Evolutionary conservation across 2,888 invertebrate species (phyloP).

Genomic region (Microplitis manilae): DNA sequence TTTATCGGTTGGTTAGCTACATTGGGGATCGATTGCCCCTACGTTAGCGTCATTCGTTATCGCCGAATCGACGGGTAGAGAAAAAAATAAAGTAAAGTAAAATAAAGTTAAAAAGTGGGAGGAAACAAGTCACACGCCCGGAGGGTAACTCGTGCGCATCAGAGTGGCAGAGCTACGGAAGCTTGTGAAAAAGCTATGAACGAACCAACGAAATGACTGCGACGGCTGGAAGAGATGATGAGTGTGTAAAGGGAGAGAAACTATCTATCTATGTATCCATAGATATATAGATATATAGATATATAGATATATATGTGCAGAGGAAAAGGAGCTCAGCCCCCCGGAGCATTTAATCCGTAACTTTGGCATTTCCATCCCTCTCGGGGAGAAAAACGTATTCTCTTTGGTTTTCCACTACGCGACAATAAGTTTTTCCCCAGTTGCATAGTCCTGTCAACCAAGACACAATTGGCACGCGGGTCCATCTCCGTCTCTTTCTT

Average conservation of each 20-base stretch:
- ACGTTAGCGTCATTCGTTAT: conserved; percentile 21
- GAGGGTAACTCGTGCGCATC: conserved; percentile 20
- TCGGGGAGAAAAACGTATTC: conserved; percentile 48
- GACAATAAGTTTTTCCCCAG: conserved; percentile 66
- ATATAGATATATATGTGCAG: not conserved
- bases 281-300: no score
- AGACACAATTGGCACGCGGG: conserved; percentile 60
- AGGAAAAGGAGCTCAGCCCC: conserved; percentile 28
- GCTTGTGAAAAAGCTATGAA: not conserved
- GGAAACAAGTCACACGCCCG: conserved; percentile 24
- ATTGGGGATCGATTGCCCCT: conserved; percentile 13
- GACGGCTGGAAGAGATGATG: conserved; percentile 7
- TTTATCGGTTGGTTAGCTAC: conserved; percentile 28
- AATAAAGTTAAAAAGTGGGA: not conserved
- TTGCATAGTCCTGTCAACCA: conserved; percentile 65
- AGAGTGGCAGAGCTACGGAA: conserved; percentile 5
- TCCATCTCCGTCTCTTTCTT: conserved; percentile 25
- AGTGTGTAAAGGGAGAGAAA: conserved; percentile 20
- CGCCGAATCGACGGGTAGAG: conserved; percentile 4
- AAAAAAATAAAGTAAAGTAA: not conserved
- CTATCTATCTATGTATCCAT: not conserved
- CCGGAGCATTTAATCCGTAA: conserved; percentile 63
- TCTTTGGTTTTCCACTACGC: conserved; percentile 61
- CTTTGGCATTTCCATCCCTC: conserved; percentile 61
- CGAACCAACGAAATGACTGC: not conserved